These are phyloP conservation scores for Xiphydria camelus DNA, from an alignment of 2,888 invertebrate species.

Conservation along the genomic window DNA sequence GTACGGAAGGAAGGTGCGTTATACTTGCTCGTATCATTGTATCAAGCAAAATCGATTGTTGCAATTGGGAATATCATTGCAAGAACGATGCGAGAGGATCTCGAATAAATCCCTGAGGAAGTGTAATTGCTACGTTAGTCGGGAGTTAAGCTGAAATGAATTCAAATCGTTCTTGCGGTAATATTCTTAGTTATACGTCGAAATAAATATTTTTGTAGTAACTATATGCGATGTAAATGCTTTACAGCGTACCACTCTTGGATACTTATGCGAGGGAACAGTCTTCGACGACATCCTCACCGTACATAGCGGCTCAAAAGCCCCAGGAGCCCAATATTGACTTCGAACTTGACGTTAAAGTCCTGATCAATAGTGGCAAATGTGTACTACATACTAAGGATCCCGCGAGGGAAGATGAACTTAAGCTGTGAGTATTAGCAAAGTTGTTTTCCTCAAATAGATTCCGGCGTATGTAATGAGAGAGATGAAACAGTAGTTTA, in stretches of 20 bases:
- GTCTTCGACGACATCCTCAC: conserved; percentile 50
- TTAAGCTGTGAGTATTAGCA: conserved; percentile 63
- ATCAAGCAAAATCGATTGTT: too few species aligned
- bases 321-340: conserved; percentile 90
- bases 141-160: too few species aligned
- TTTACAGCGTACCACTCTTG: conserved; percentile 49
- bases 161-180: too few species aligned
- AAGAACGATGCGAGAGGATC: too few species aligned
- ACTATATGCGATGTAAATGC: conserved; percentile 6
- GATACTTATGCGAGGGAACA: conserved; percentile 52
- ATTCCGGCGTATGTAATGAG: not conserved
- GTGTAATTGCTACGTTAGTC: too few species aligned
- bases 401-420: conserved; percentile 68
- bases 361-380: conserved; percentile 94
- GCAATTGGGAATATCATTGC: too few species aligned
- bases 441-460: too few species aligned
- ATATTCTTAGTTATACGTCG: not conserved
- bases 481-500: conserved; percentile 5
- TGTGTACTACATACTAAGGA: conserved; percentile 95
- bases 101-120: too few species aligned
- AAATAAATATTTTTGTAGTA: not conserved
- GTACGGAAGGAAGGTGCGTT: conserved; percentile 54
- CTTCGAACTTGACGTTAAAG: conserved; percentile 94
- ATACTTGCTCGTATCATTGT: not conserved
- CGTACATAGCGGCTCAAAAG: conserved; percentile 60